phyloP scores from a whole-genome alignment of 1,140 invertebrate species.

The Nixonia krombeini region DNA sequence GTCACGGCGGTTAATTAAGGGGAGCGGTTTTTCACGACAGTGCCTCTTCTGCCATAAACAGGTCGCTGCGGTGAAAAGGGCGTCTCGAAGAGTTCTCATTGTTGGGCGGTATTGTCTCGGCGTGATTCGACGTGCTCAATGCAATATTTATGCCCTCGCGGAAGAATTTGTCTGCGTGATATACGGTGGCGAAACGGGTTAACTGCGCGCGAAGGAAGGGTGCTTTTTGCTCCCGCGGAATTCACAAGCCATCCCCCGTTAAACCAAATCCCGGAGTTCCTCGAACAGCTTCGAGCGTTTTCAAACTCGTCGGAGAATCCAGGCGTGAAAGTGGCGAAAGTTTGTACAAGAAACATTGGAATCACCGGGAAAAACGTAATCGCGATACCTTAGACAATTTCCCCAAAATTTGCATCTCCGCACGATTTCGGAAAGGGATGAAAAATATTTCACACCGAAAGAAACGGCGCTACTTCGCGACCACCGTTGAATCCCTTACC shows the following conservation, averaged over 20 bases:
- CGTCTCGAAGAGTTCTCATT: slow-evolving; percentile 50
- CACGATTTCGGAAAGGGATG: no score
- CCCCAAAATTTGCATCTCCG: no score
- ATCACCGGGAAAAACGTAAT: no score
- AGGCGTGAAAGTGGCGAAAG: slow-evolving; percentile 2
- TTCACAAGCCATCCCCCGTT: slow-evolving; percentile 15
- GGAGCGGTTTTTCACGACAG: slow-evolving; percentile 44
- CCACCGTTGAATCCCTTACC: no score
- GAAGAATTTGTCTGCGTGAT: slow-evolving; percentile 41
- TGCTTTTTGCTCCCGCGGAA: slow-evolving; percentile 26
- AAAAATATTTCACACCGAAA: no score
- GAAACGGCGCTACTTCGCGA: no score
- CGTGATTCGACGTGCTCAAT: slow-evolving; percentile 48
- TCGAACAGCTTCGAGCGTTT: slow-evolving; percentile 8
- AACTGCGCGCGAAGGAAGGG: slow-evolving; percentile 24
- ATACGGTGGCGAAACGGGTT: slow-evolving; percentile 14
- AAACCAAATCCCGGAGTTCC: slow-evolving; percentile 13
- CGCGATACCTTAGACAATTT: slow-evolving; percentile 9
- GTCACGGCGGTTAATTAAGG: slow-evolving; percentile 45
- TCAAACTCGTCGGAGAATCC: no score
- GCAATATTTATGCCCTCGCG: slow-evolving; percentile 48
- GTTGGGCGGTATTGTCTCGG: slow-evolving; percentile 45
- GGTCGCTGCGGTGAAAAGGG: slow-evolving; percentile 43
- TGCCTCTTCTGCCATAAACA: slow-evolving; percentile 46
- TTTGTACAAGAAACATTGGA: slow-evolving; percentile 15